Evolutionary conservation across 2,797 vertebrate genomes (phyloP), one percentile per base, ranked within the genome.

Genomic region (Calcarius lapponicus): DNA sequence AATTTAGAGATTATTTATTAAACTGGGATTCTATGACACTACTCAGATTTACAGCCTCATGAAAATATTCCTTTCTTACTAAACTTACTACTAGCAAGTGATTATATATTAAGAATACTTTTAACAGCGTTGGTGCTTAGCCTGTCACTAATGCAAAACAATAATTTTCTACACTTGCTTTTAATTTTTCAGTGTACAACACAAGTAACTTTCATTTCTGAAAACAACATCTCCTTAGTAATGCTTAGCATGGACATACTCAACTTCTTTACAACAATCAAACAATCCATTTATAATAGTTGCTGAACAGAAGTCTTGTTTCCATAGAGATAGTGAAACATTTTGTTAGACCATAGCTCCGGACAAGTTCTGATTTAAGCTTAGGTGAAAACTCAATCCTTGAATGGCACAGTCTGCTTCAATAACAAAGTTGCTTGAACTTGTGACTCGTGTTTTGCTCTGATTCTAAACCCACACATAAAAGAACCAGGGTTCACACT

Each of bases 221-320:
- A 97, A 97, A 98, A 97, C 93, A 96, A 86, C 75, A 98, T 97
- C 97, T 97, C 97, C 97, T 97, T 96, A 98, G 97, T 96, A 98
- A 98, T 96, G 93, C 94, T 96, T 92, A 97, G 95, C 97, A 96
- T 83, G 91, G 82, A 97, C 97, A 97, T 94, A 97, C 75, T 94
- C 75, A 81, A 93, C 88, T 95, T 96, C 86, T 97, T 96, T 78
- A 95, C 53, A 20, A 95, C 96, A 97, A 97, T 97, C 82, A 93
- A 97, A 94, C 48, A 45, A 96, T 72, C 76, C 86, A 96, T 96
- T 97, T 94, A 94, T 95, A 97, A 95, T 42, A 96, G 95, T 90
- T 90, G 83, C 92, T 90, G 91, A 97, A 98, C 80, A 96, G 90
- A 76, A 79, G 47, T 61, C 65, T 94, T 88, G 96, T 97, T 97